These are phyloP conservation scores for Carlito syrichta DNA, from an alignment of 2,113 vertebrate species.

Conservation along the genomic window DNA sequence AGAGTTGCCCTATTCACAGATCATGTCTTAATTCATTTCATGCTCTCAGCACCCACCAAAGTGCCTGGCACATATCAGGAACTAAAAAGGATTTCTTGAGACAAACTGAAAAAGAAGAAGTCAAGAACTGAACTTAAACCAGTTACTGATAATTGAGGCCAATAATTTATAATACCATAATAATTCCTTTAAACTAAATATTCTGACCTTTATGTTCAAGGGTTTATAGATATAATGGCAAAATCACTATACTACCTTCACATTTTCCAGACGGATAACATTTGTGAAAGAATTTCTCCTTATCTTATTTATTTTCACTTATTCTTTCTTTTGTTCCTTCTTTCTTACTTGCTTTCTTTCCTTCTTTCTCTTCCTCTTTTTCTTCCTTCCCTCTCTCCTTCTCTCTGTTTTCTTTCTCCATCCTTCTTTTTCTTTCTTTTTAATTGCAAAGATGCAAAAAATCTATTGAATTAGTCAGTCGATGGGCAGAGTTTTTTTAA, in stretches of 20 bases:
- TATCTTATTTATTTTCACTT: too few species aligned
- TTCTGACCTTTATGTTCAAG: neutral
- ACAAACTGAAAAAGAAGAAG: neutral
- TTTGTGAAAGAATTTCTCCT: too few species aligned
- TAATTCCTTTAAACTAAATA: neutral
- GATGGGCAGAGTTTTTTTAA: neutral
- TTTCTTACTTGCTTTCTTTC: neutral
- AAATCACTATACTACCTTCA: neutral
- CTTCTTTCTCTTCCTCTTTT: neutral
- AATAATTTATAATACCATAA: neutral
- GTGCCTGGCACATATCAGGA: neutral
- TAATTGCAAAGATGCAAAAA: neutral
- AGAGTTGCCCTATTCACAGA: neutral
- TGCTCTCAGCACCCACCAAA: fast-evolving
- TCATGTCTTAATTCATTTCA: neutral
- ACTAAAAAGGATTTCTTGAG: neutral
- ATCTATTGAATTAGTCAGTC: neutral
- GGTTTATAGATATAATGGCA: neutral
- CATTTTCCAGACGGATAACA: neutral
- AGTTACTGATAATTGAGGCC: neutral
- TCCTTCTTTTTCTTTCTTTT: neutral
- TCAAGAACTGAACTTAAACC: neutral
- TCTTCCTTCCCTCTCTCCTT: too few species aligned
- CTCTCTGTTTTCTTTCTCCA: too few species aligned
- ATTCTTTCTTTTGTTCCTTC: neutral